A percentile compares a stretch with the other conserved stretches of the same genome.
phyloP scores from a whole-genome alignment of 2,888 invertebrate genomes.

The Rapana venosa region DNA sequence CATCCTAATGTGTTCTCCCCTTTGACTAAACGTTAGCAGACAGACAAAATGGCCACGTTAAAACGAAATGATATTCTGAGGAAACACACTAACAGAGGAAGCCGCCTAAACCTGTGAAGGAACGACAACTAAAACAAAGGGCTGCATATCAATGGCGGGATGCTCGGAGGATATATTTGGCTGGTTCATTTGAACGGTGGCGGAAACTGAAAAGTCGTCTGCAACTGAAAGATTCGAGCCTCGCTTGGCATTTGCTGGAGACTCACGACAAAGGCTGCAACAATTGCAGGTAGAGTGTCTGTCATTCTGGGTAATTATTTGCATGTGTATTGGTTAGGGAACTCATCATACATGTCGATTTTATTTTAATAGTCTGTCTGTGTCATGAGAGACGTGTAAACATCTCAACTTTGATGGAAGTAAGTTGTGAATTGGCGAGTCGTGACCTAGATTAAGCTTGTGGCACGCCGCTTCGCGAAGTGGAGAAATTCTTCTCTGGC shows the following conservation, averaged over 20 bases:
- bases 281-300: slow-evolving; percentile 50
- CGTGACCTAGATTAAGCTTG: slow-evolving; percentile 32
- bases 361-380: neutral
- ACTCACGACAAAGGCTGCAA: slow-evolving; percentile 56
- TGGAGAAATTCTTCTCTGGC: slow-evolving; percentile 26
- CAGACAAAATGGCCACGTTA: slow-evolving; percentile 57
- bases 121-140: slow-evolving; percentile 51
- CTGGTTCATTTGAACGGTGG: slow-evolving; percentile 56
- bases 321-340: neutral
- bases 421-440: slow-evolving; percentile 26
- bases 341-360: neutral
- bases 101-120: slow-evolving; percentile 52
- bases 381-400: neutral
- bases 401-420: neutral
- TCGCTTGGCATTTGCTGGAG: slow-evolving; percentile 62
- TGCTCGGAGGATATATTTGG: slow-evolving; percentile 54
- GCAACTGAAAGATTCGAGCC: slow-evolving; percentile 56
- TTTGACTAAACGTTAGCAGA: slow-evolving; percentile 38
- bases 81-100: slow-evolving; percentile 47
- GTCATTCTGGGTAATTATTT: neutral
- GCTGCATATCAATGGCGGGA: slow-evolving; percentile 55
- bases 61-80: slow-evolving; percentile 52
- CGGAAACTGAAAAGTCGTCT: slow-evolving; percentile 53
- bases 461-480: slow-evolving; percentile 33
- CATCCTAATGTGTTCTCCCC: slow-evolving; percentile 30